These are phyloP conservation scores for Paracyclopina nana DNA, from an alignment of 1,140 invertebrate genomes.

Conservation along the genomic window DNA sequence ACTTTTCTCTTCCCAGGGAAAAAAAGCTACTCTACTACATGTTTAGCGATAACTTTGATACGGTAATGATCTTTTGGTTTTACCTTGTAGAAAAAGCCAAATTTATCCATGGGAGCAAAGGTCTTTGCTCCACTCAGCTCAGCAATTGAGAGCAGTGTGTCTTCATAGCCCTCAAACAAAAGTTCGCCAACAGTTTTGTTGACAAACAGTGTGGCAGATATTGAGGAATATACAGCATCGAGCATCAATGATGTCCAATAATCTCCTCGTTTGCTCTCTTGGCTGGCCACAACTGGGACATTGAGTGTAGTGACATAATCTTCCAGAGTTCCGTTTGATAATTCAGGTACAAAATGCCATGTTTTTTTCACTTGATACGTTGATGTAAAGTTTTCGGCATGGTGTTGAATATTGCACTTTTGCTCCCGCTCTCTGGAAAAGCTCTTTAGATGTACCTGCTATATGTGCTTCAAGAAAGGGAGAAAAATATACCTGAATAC, in stretches of 20 bases:
- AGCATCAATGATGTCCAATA: too few species aligned
- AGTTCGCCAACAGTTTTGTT: conserved; percentile 8
- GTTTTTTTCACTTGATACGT: background rate
- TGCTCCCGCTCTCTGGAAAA: conserved; percentile 2
- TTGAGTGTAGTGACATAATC: background rate
- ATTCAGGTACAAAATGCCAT: background rate
- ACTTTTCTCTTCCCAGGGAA: too few species aligned
- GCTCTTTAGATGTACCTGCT: too few species aligned
- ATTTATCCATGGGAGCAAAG: background rate
- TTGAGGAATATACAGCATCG: too few species aligned
- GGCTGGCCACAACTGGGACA: background rate
- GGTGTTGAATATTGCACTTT: too few species aligned
- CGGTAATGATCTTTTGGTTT: too few species aligned
- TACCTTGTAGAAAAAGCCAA: conserved; percentile 1
- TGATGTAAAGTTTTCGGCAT: background rate
- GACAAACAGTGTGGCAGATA: conserved; percentile 7
- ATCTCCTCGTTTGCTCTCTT: too few species aligned
- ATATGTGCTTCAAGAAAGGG: too few species aligned
- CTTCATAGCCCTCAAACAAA: conserved; percentile 14
- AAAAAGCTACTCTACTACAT: too few species aligned
- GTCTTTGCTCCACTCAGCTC: background rate
- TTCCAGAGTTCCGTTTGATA: conserved; percentile 4
- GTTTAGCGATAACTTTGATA: too few species aligned
- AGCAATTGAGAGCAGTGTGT: background rate
- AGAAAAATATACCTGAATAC: background rate